phyloP scores from a whole-genome alignment of 2,888 invertebrate species.

The Anagyrus pseudococci region DNA sequence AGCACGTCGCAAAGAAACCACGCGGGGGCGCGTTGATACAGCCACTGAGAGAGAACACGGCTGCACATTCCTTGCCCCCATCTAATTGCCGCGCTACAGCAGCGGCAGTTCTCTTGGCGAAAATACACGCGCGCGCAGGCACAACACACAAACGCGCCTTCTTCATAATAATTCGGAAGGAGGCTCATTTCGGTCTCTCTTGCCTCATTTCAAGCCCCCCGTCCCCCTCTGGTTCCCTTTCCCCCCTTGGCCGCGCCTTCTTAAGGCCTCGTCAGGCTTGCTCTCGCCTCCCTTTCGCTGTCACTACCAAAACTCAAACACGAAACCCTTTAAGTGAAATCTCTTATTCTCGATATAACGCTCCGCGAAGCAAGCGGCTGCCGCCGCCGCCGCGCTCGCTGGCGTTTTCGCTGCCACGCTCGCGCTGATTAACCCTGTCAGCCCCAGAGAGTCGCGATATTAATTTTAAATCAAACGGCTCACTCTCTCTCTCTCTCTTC shows the following conservation, averaged over 20 bases:
- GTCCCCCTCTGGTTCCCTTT: no score
- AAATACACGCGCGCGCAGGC: no score
- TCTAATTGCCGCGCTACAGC: background rate
- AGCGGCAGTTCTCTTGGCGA: background rate
- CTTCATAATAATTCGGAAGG: background rate
- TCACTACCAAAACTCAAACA: constrained; percentile 62
- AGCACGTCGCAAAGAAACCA: background rate
- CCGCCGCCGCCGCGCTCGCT: constrained; percentile 37
- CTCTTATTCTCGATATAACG: constrained; percentile 61
- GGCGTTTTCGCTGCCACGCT: constrained; percentile 43
- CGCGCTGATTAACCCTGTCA: constrained; percentile 61
- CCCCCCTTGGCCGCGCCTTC: no score
- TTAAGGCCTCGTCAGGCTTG: constrained; percentile 20
- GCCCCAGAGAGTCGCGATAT: constrained; percentile 61
- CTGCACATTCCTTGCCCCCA: background rate
- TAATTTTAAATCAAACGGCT: constrained; percentile 59
- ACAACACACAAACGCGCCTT: no score
- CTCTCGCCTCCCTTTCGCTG: constrained; percentile 51
- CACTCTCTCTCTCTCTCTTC: constrained; percentile 9
- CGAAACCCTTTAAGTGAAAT: constrained; percentile 63
- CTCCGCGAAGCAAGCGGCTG: constrained; percentile 42
- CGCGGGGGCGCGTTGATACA: no score
- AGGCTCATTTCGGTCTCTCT: constrained; percentile 26
- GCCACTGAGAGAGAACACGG: no score
- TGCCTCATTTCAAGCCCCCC: constrained; percentile 20